Percentiles rank a stretch among this genome's conserved stretches.
phyloP scores from a whole-genome alignment of 2,888 invertebrate species.

The Rhaphigaster nebulosa region DNA sequence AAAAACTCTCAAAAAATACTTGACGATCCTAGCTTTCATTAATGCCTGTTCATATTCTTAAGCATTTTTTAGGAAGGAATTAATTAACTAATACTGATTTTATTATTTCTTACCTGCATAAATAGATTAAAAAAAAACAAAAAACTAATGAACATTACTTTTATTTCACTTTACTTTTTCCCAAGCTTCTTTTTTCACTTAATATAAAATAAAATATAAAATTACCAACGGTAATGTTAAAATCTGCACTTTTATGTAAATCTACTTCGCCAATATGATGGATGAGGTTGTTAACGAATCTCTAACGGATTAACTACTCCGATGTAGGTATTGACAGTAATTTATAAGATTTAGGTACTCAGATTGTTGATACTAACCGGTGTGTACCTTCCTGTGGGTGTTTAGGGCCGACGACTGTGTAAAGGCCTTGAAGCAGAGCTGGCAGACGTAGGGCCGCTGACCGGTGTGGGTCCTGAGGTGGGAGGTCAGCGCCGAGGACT shows the following conservation, averaged over 20 bases:
- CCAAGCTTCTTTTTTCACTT: not conserved
- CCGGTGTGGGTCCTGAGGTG: constrained; percentile 11
- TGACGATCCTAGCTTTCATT: no score
- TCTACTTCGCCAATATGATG: not conserved
- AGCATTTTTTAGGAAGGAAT: no score
- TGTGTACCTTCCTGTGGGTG: not conserved
- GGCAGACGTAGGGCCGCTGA: constrained; percentile 7
- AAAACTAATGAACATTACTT: not conserved
- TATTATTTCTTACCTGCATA: not conserved
- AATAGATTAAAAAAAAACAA: not conserved
- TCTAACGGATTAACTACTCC: not conserved
- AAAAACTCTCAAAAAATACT: no score
- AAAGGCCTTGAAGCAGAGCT: not conserved
- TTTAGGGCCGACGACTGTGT: constrained; percentile 1
- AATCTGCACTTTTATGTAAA: not conserved
- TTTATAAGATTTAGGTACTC: not conserved
- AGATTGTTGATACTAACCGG: no score
- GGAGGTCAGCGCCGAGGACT: not conserved
- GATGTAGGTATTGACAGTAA: not conserved
- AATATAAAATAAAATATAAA: not conserved
- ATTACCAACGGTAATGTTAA: not conserved
- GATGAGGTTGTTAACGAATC: not conserved
- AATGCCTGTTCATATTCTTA: no score
- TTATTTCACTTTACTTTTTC: not conserved
- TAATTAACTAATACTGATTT: no score